A percentile compares a stretch with the other conserved stretches of the same genome.
These are phyloP conservation scores for Drosophila putrida DNA, from an alignment of 2,888 invertebrate genomes.

Conservation along the genomic window DNA sequence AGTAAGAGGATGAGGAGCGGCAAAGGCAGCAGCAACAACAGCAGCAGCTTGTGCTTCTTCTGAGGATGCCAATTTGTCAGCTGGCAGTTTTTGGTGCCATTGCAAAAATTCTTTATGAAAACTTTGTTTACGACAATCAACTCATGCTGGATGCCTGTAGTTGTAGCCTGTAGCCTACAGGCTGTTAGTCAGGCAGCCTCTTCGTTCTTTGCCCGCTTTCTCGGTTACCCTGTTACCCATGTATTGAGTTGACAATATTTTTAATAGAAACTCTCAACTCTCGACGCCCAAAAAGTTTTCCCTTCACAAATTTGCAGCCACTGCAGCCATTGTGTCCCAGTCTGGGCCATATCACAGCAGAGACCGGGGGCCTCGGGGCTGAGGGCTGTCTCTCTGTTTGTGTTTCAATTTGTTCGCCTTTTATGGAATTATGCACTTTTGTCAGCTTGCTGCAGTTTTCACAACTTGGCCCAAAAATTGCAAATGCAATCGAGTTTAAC, in stretches of 20 bases:
- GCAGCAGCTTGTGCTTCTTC: conserved; percentile 47
- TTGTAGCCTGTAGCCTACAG: conserved; percentile 20
- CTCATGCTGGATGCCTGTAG: conserved; percentile 44
- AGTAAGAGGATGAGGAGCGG: conserved; percentile 4
- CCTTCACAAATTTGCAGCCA: conserved; percentile 62
- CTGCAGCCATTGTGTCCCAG: conserved; percentile 39
- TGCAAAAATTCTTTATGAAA: conserved; percentile 76
- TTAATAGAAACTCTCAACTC: conserved; percentile 74
- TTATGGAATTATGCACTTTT: conserved; percentile 80
- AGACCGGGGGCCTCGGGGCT: conserved; percentile 11
- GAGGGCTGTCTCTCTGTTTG: conserved; percentile 57
- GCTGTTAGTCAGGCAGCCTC: neutral
- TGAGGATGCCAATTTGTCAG: conserved; percentile 79
- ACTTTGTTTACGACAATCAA: conserved; percentile 80
- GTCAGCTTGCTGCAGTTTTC: conserved; percentile 62
- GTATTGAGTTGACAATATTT: conserved; percentile 82
- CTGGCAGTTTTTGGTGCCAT: conserved; percentile 61
- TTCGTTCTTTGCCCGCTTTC: neutral
- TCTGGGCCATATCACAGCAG: conserved; percentile 14
- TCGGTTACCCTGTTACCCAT: conserved; percentile 31
- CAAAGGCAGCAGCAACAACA: conserved; percentile 28
- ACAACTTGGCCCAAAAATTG: conserved; percentile 33
- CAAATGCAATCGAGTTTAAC: conserved; percentile 60
- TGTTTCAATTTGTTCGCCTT: conserved; percentile 79
- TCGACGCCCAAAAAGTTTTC: conserved; percentile 65